Conservation (phyloP, 2,113 vertebrate genomes). For the Lucifuga dentata region DNA sequence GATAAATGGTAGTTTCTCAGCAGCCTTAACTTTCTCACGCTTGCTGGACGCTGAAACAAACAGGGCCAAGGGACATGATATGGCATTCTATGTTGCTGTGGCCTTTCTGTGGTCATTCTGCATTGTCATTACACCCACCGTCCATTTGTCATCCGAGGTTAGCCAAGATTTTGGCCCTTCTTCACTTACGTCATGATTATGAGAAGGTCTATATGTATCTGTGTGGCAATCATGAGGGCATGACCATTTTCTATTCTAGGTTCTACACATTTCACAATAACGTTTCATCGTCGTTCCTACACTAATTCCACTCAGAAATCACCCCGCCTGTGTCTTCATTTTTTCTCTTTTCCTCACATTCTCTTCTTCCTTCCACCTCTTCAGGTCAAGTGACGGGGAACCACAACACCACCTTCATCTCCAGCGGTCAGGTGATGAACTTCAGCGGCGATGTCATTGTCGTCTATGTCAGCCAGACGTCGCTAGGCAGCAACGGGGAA, state of each 20-base stretch:
- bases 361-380: neutral
- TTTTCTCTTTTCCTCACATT: neutral
- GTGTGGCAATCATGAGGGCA: neutral
- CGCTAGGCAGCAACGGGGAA: constrained; percentile 81
- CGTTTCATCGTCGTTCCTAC: neutral
- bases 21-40: constrained; percentile 53
- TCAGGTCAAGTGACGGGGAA: constrained; percentile 94
- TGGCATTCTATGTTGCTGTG: constrained; percentile 34
- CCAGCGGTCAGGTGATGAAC: constrained; percentile 99
- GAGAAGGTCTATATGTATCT: constrained; percentile 21
- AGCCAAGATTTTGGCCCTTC: constrained; percentile 36
- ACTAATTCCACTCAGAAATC: neutral
- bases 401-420: constrained; percentile 97
- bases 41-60: constrained; percentile 34
- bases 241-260: constrained; percentile 14
- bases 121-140: constrained; percentile 69
- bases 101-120: constrained; percentile 57
- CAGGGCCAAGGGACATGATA: constrained; percentile 47
- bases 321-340: neutral
- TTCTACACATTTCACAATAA: constrained; percentile 24
- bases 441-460: constrained; percentile 97
- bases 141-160: constrained; percentile 62
- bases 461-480: constrained; percentile 93
- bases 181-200: constrained; percentile 31
- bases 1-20: constrained; percentile 21